A percentile compares a stretch with the other conserved stretches of the same genome.
phyloP scores from a whole-genome alignment of 2,113 vertebrate species.

The Gnathonemus echidnorhynchus region DNA sequence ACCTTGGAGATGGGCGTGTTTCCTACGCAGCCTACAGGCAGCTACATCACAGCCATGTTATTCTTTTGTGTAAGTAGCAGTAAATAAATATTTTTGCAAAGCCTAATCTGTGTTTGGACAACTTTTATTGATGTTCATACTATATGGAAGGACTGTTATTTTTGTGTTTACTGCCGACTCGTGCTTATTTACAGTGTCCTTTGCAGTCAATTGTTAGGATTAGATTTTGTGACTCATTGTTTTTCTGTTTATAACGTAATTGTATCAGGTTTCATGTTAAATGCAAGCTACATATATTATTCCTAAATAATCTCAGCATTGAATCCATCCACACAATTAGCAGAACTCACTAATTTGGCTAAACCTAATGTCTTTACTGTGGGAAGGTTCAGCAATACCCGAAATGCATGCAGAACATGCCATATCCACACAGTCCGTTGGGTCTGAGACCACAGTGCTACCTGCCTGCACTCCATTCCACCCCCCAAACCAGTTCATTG shows the following conservation, averaged over 20 bases:
- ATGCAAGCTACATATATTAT: neutral
- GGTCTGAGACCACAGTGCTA: neutral
- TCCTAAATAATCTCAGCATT: neutral
- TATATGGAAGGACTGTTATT: neutral
- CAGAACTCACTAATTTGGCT: neutral
- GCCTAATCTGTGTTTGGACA: neutral
- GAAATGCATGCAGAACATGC: neutral
- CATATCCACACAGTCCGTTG: neutral
- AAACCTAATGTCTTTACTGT: neutral
- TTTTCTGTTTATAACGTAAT: neutral
- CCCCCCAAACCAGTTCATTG: neutral
- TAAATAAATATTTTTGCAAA: neutral
- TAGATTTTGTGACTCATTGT: neutral
- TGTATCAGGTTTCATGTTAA: neutral
- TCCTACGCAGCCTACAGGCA: neutral
- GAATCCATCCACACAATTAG: neutral
- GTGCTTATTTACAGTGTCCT: neutral
- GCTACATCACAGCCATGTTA: neutral
- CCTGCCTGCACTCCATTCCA: neutral
- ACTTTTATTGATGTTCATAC: neutral
- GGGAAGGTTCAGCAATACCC: neutral
- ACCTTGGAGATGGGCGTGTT: neutral
- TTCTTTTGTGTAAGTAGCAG: neutral
- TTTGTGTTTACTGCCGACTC: neutral
- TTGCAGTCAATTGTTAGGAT: neutral